Evolutionary conservation across 2,113 vertebrate species (phyloP).

Genomic region (Corythoichthys haematopterus): DNA sequence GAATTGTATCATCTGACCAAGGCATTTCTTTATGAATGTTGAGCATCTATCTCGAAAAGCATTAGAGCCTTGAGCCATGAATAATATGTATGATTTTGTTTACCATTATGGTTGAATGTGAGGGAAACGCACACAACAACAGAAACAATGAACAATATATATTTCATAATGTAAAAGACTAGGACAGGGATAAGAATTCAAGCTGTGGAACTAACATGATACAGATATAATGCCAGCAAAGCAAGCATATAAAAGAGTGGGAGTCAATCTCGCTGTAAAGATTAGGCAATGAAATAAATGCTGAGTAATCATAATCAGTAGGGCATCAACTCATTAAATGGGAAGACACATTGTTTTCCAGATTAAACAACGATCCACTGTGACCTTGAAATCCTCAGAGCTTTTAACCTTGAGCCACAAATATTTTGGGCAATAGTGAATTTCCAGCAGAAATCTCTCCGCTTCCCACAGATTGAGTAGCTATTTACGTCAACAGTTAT

Average conservation of each 20-base stretch:
- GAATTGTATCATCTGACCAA: constrained; percentile 44
- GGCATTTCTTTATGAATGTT: constrained; percentile 21
- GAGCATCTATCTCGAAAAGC: constrained; percentile 10
- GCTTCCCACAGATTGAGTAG: too few species aligned
- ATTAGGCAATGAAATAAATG: constrained; percentile 30
- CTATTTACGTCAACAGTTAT: too few species aligned
- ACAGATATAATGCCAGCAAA: constrained; percentile 35
- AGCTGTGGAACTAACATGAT: constrained; percentile 55
- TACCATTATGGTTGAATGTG: constrained; percentile 26
- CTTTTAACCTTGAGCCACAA: too few species aligned
- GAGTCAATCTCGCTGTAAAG: constrained; percentile 25
- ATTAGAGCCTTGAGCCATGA: constrained; percentile 41
- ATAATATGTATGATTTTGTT: constrained; percentile 15
- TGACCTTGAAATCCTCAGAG: not conserved
- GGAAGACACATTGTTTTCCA: not conserved
- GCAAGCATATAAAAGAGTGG: constrained; percentile 31
- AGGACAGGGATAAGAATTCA: constrained; percentile 43
- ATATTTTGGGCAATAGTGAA: too few species aligned
- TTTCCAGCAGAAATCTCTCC: too few species aligned
- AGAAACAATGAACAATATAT: constrained; percentile 8
- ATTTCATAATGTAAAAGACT: constrained; percentile 43
- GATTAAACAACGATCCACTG: not conserved
- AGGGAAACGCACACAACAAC: constrained; percentile 23
- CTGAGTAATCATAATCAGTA: constrained; percentile 25
- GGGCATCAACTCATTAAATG: constrained; percentile 19